Evolutionary conservation across 2,888 invertebrate species (phyloP).

Genomic region (Euzetes globulus): DNA sequence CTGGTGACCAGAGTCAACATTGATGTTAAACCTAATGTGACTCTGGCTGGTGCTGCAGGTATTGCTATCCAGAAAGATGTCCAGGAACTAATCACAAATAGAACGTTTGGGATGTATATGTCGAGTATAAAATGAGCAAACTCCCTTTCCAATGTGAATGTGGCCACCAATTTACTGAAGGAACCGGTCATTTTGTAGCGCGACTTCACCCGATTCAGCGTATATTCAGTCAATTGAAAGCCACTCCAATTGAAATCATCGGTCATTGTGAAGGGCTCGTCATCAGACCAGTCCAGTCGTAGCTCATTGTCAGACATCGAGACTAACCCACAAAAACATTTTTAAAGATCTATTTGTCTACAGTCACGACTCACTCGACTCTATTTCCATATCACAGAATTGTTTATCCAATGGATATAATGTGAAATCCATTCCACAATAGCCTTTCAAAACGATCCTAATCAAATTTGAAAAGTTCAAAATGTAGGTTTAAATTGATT

Average conservation of each 20-base stretch:
- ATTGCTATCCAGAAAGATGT: constrained; percentile 42
- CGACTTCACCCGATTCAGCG: not conserved
- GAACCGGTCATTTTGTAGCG: constrained; percentile 31
- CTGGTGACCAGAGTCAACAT: constrained; percentile 42
- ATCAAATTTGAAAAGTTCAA: not conserved
- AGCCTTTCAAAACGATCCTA: constrained; percentile 24
- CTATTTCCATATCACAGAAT: constrained; percentile 66
- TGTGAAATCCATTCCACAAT: constrained; percentile 75
- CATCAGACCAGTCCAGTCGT: not conserved
- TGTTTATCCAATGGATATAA: constrained; percentile 83
- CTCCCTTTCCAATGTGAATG: constrained; percentile 39
- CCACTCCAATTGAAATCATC: constrained; percentile 31
- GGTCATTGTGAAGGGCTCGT: not conserved
- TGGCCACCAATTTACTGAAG: constrained; percentile 39
- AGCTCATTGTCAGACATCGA: constrained; percentile 21
- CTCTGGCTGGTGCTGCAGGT: constrained; percentile 42
- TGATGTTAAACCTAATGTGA: constrained; percentile 40
- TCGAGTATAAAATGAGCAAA: constrained; percentile 41
- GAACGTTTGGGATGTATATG: constrained; percentile 40
- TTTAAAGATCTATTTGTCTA: too few species aligned
- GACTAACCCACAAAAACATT: constrained; percentile 1
- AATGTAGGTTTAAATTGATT: constrained; percentile 51
- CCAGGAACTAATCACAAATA: constrained; percentile 42
- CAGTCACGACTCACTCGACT: constrained; percentile 63
- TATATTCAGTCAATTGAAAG: constrained; percentile 8